Evolutionary conservation across 1,140 invertebrate species (phyloP).

Genomic region (Drosophila busckii): DNA sequence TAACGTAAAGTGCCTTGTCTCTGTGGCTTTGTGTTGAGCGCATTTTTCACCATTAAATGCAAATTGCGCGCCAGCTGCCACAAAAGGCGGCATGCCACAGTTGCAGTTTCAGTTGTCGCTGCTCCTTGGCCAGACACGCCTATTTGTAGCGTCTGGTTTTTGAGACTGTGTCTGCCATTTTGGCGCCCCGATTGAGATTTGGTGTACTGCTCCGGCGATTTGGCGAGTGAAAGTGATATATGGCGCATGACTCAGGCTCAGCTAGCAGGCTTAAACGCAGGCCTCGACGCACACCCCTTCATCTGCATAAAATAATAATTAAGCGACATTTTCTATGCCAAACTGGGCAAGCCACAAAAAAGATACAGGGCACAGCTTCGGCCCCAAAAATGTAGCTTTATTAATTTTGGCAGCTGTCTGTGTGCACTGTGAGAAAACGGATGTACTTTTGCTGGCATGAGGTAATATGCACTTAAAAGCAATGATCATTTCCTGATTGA

Average conservation of each 20-base stretch:
- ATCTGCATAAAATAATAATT: constrained; percentile 74
- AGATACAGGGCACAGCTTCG: constrained; percentile 62
- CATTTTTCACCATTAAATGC: constrained; percentile 44
- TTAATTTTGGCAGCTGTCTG: no score
- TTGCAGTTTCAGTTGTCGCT: constrained; percentile 12
- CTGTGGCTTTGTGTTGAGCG: constrained; percentile 3
- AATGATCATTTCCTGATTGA: no score
- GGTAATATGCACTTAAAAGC: no score
- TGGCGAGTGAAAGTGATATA: constrained; percentile 71
- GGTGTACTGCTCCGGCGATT: constrained; percentile 27
- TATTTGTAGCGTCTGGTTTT: constrained; percentile 36
- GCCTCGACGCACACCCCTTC: constrained; percentile 42
- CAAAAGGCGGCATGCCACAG: constrained; percentile 4
- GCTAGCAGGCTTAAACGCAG: constrained; percentile 19
- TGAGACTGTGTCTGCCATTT: constrained; percentile 31
- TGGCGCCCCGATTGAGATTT: constrained; percentile 59
- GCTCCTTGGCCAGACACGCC: constrained; percentile 55
- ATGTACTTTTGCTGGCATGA: no score
- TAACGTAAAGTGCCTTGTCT: constrained; percentile 8
- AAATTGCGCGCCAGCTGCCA: constrained; percentile 24
- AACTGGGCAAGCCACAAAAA: constrained; percentile 49
- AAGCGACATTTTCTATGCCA: constrained; percentile 61
- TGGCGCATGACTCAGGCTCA: constrained; percentile 62
- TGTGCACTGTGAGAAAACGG: constrained; percentile 6
- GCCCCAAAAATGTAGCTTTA: constrained; percentile 41